These are phyloP conservation scores for Stenurella melanura DNA, from an alignment of 2,888 invertebrate genomes.

Conservation along the genomic window DNA sequence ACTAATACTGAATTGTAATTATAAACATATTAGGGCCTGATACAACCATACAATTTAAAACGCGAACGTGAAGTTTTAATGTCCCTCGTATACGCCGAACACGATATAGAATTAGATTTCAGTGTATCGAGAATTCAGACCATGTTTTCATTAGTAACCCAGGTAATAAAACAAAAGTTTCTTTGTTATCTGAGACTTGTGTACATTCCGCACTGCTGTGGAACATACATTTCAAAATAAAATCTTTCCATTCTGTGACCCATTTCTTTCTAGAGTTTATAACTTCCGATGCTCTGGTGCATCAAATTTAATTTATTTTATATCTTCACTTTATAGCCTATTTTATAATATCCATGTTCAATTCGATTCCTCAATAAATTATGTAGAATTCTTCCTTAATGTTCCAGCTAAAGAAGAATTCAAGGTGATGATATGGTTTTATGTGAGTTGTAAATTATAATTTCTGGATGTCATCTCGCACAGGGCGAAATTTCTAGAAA, in stretches of 20 bases:
- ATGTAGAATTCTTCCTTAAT: background rate
- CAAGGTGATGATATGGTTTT: background rate
- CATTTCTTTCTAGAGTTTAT: conserved; percentile 55
- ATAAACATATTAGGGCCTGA: no score
- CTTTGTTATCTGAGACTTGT: conserved; percentile 25
- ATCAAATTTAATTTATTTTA: conserved; percentile 55
- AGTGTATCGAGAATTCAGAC: conserved; percentile 8
- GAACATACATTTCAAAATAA: conserved; percentile 46
- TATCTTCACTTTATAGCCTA: conserved; percentile 51
- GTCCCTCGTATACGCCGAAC: background rate
- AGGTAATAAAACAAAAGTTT: conserved; percentile 15
- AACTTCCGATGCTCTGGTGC: conserved; percentile 56
- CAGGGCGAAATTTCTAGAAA: no score
- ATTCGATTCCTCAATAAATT: conserved; percentile 30
- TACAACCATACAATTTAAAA: background rate
- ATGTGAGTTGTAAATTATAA: background rate
- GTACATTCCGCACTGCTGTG: conserved; percentile 18
- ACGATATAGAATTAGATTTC: background rate
- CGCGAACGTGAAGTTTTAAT: background rate
- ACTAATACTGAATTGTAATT: no score
- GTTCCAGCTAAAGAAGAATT: background rate
- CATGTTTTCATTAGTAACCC: conserved; percentile 7
- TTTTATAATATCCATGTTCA: conserved; percentile 52
- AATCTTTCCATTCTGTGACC: conserved; percentile 53
- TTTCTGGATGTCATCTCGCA: background rate